Evolutionary conservation across 2,113 vertebrate species (phyloP).

Genomic region (Colius striatus): DNA sequence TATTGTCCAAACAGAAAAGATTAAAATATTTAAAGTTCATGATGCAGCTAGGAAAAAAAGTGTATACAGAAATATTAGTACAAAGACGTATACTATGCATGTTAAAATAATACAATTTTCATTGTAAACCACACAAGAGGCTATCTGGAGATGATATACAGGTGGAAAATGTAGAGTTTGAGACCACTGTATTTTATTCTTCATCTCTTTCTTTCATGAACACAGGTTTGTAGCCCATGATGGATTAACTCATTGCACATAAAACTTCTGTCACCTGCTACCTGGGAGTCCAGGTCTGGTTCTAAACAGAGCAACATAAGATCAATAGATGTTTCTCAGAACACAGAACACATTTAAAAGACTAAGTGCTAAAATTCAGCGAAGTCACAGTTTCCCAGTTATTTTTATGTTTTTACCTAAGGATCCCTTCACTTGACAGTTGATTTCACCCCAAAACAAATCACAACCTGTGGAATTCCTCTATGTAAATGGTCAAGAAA

Average conservation of each 20-base stretch:
- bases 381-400: background rate
- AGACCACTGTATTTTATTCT: background rate
- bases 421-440: background rate
- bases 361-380: background rate
- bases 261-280: background rate
- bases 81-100: rapidly evolving
- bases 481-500: background rate
- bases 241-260: background rate
- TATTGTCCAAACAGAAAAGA: background rate
- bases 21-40: background rate
- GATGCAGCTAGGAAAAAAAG: background rate
- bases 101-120: background rate
- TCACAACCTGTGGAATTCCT: background rate
- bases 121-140: background rate
- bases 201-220: background rate
- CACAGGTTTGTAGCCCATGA: rapidly evolving
- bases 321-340: background rate
- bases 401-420: background rate
- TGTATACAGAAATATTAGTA: background rate
- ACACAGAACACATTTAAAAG: background rate
- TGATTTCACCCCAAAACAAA: background rate
- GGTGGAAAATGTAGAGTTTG: background rate
- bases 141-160: background rate
- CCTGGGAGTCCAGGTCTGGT: background rate
- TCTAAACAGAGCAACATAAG: background rate